Evolutionary conservation across 2,888 invertebrate genomes (phyloP).

Genomic region (Chromoteleia sp.): DNA sequence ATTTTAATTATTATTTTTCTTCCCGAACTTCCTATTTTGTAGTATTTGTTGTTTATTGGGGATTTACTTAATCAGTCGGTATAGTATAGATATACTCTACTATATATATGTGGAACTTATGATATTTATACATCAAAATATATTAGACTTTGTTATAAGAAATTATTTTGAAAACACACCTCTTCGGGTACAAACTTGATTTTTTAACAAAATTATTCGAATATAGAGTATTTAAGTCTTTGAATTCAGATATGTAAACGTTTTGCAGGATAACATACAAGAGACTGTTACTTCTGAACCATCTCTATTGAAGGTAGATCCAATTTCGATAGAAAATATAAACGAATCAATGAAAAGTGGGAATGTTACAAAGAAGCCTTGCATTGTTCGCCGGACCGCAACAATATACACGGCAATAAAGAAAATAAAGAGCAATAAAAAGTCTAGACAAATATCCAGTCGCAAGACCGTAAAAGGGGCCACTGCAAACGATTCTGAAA

Average conservation of each 20-base stretch:
- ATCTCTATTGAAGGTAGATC: constrained; percentile 72
- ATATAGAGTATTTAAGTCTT: not conserved
- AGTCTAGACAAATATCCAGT: constrained; percentile 73
- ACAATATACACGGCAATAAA: constrained; percentile 78
- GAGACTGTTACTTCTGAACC: constrained; percentile 74
- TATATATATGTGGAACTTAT: no score
- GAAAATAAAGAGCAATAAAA: constrained; percentile 77
- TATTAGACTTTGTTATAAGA: no score
- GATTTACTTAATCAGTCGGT: no score
- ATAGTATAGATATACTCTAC: no score
- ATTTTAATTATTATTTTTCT: no score
- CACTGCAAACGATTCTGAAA: constrained; percentile 63
- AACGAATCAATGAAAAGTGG: constrained; percentile 72
- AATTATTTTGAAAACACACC: no score
- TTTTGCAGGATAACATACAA: constrained; percentile 66
- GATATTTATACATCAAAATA: no score
- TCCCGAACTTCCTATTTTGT: no score
- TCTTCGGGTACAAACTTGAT: no score
- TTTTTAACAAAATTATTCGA: not conserved
- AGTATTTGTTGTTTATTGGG: no score
- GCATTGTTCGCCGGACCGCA: constrained; percentile 75
- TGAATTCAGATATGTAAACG: not conserved
- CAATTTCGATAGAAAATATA: constrained; percentile 62
- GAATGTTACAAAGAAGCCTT: constrained; percentile 73
- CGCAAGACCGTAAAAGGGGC: constrained; percentile 76